Percentiles rank a stretch among this genome's conserved stretches.
Evolutionary conservation across 1,140 invertebrate genomes (phyloP).

Genomic region (Frieseomelitta varia): DNA sequence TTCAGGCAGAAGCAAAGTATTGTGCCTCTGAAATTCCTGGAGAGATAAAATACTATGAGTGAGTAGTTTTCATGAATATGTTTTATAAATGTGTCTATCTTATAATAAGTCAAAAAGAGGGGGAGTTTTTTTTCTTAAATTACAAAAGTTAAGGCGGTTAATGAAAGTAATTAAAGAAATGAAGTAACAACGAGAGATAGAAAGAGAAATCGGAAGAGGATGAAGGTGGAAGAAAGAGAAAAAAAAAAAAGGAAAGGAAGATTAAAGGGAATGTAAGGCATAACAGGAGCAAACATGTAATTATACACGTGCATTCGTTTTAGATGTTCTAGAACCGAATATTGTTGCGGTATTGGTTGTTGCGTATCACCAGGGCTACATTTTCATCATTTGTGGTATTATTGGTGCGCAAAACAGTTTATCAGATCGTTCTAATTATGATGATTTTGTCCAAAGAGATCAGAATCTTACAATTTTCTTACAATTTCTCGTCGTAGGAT

Average conservation of each 20-base stretch:
- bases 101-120: background rate
- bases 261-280: too few species aligned
- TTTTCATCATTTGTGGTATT: constrained; percentile 83
- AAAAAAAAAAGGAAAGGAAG: background rate
- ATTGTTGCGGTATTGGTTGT: constrained; percentile 82
- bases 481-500: constrained; percentile 73
- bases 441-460: background rate
- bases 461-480: background rate
- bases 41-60: constrained; percentile 80
- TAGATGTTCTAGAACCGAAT: constrained; percentile 82
- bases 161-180: background rate
- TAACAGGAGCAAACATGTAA: background rate
- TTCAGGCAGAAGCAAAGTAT: constrained; percentile 81
- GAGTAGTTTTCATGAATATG: constrained; percentile 60
- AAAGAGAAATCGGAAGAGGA: background rate
- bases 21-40: constrained; percentile 80
- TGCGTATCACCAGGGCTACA: constrained; percentile 81
- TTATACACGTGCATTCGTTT: constrained; percentile 32
- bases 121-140: background rate
- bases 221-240: background rate
- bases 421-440: background rate
- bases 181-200: background rate
- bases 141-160: background rate
- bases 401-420: constrained; percentile 71
- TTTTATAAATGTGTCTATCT: constrained; percentile 31